Conservation (phyloP, 2,888 invertebrate species). For the Epinotia ramella region DNA sequence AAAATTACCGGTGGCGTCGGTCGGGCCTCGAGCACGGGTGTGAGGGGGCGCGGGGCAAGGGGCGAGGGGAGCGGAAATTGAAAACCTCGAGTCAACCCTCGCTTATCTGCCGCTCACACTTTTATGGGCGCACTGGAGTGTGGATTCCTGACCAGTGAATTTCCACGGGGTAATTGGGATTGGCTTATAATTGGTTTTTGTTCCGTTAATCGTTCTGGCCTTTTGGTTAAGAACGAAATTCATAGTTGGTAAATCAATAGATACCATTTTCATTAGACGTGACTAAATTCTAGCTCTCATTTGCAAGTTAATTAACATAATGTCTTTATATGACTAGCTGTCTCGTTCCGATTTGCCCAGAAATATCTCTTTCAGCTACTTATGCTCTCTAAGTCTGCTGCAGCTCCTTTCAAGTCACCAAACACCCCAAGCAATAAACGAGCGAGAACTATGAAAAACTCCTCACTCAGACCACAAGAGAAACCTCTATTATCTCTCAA, state of each 20-base stretch:
- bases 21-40: slow-evolving; percentile 48
- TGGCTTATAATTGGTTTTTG: slow-evolving; percentile 26
- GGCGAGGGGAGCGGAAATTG: slow-evolving; percentile 71
- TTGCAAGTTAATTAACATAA: background rate
- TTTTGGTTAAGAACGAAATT: background rate
- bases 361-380: background rate
- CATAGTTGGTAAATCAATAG: background rate
- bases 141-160: slow-evolving; percentile 57
- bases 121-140: slow-evolving; percentile 68
- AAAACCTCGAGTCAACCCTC: slow-evolving; percentile 73
- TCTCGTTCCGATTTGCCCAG: background rate
- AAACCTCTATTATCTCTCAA: slow-evolving; percentile 15
- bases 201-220: background rate
- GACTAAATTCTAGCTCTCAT: background rate
- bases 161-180: slow-evolving; percentile 47
- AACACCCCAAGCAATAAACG: background rate
- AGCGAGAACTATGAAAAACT: slow-evolving; percentile 28
- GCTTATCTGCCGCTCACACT: slow-evolving; percentile 66
- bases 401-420: background rate
- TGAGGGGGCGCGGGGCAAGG: slow-evolving; percentile 44
- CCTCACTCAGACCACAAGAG: slow-evolving; percentile 16
- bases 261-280: background rate
- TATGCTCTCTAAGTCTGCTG: too few relatives aligned
- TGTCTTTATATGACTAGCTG: background rate
- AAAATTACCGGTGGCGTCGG: slow-evolving; percentile 71